phyloP scores from a whole-genome alignment of 2,797 vertebrate genomes.

The Coregonus suidteri region DNA sequence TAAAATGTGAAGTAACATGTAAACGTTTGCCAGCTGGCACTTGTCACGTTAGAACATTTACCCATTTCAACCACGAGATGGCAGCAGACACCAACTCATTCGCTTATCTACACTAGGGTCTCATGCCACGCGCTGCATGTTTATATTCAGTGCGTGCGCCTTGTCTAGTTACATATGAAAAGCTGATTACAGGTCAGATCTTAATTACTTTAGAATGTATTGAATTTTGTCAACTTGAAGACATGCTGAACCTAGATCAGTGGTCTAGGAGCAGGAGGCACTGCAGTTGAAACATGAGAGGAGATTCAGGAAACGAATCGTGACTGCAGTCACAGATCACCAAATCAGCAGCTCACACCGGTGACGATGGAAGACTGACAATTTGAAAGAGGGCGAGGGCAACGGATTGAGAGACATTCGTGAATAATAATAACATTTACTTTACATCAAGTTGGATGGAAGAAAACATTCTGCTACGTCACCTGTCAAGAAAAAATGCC shows the following conservation, averaged over 20 bases:
- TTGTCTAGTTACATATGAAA: background rate
- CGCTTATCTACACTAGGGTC: background rate
- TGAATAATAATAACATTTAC: background rate
- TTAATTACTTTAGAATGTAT: background rate
- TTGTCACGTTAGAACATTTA: background rate
- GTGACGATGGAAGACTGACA: constrained; percentile 4
- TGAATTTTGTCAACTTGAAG: background rate
- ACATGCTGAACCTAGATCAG: background rate
- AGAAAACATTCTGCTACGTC: background rate
- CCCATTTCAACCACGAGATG: constrained; percentile 21
- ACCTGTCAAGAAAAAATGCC: constrained; percentile 1
- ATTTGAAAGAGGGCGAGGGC: background rate
- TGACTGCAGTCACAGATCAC: background rate
- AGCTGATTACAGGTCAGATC: background rate
- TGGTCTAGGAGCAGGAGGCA: background rate
- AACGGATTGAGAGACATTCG: background rate
- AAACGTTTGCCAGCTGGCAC: too few species aligned
- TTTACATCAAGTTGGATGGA: background rate
- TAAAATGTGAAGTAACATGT: too few species aligned
- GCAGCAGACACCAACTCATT: constrained; percentile 34
- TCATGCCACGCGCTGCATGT: background rate
- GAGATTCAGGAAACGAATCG: background rate
- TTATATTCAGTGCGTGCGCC: background rate
- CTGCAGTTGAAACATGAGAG: constrained; percentile 3
- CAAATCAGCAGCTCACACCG: background rate